Evolutionary conservation across 1,140 invertebrate genomes (phyloP).

Genomic region (Vanessa atalanta): DNA sequence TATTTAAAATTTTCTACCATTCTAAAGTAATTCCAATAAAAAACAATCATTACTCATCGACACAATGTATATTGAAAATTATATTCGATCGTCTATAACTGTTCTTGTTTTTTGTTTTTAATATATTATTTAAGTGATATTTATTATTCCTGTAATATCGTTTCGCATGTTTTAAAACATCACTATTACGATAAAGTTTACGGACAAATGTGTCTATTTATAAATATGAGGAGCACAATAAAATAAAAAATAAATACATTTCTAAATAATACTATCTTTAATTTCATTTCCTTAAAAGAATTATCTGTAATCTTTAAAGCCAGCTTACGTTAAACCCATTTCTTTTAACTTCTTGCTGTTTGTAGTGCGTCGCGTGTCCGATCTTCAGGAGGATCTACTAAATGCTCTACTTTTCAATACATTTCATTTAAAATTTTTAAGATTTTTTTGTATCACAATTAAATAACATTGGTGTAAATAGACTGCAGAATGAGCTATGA

Average conservation of each 20-base stretch:
- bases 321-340: too few species aligned
- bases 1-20: not conserved
- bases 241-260: constrained; percentile 78
- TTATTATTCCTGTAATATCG: constrained; percentile 64
- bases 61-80: constrained; percentile 18
- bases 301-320: too few species aligned
- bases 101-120: constrained; percentile 65
- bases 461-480: too few species aligned
- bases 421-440: too few species aligned
- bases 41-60: constrained; percentile 23
- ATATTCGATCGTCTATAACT: constrained; percentile 35
- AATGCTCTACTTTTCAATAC: too few species aligned
- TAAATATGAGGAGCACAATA: constrained; percentile 75
- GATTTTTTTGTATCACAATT: too few species aligned
- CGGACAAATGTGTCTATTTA: constrained; percentile 57
- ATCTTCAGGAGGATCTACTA: too few species aligned
- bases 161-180: constrained; percentile 61
- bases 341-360: too few species aligned
- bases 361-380: too few species aligned
- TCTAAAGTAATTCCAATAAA: not conserved
- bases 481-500: too few species aligned
- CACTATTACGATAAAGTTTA: constrained; percentile 66
- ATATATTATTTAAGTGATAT: constrained; percentile 66
- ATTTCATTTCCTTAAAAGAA: not conserved
- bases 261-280: constrained; percentile 55